Evolutionary conservation across 2,888 invertebrate species (phyloP).

Genomic region (Tribolium freemani): DNA sequence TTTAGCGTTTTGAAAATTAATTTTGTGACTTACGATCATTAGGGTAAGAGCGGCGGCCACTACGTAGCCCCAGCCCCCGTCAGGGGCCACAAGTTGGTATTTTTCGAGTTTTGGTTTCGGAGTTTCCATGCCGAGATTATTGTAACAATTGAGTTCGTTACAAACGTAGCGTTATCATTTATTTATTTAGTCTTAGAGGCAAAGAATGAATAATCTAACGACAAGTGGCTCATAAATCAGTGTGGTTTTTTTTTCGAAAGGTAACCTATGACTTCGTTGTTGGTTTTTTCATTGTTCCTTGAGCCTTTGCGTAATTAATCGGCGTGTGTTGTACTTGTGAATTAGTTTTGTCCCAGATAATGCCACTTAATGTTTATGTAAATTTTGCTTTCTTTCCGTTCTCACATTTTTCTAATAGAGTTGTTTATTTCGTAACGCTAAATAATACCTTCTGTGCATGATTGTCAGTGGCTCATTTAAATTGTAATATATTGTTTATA

Average conservation of each 20-base stretch:
- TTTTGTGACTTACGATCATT: constrained; percentile 77
- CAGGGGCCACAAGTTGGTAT: constrained; percentile 54
- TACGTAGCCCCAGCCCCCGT: constrained; percentile 86
- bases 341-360: constrained; percentile 1
- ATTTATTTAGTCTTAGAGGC: constrained; percentile 3
- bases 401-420: constrained; percentile 15
- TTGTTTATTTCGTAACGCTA: constrained; percentile 13
- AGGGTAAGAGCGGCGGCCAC: constrained; percentile 81
- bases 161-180: constrained; percentile 6
- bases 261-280: not conserved
- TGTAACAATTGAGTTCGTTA: too few species aligned
- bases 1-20: too few species aligned
- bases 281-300: not conserved
- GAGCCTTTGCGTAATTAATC: not conserved
- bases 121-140: too few species aligned
- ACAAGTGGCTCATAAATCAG: constrained; percentile 22
- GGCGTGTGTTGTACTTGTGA: not conserved
- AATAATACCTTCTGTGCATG: constrained; percentile 27
- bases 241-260: not conserved
- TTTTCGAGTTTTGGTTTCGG: not conserved
- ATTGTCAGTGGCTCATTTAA: constrained; percentile 27
- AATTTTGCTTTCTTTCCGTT: not conserved
- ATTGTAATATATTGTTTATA: constrained; percentile 28
- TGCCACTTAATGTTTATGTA: constrained; percentile 22
- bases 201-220: not conserved